phyloP scores from a whole-genome alignment of 2,113 vertebrate genomes.

The Perccottus glenii region DNA sequence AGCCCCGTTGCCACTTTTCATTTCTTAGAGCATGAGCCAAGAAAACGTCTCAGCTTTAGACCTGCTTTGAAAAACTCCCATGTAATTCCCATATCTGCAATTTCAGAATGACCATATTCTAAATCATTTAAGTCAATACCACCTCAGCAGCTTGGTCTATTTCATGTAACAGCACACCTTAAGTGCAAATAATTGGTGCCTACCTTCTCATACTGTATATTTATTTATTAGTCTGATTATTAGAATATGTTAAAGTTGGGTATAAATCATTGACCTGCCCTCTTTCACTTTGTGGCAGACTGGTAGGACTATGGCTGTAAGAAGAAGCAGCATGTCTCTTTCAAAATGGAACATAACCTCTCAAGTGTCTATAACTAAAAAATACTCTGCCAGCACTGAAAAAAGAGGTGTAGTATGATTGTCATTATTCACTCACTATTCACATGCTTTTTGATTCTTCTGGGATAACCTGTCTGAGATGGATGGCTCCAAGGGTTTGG shows the following conservation, averaged over 20 bases:
- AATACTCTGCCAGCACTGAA: slow-evolving; percentile 24
- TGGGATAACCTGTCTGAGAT: slow-evolving; percentile 17
- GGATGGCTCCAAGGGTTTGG: slow-evolving; percentile 56
- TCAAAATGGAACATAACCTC: slow-evolving; percentile 46
- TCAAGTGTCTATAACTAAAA: slow-evolving; percentile 30
- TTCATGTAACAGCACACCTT: slow-evolving; percentile 45
- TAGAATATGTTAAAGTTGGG: slow-evolving; percentile 48
- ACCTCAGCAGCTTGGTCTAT: slow-evolving; percentile 28
- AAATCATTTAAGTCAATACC: slow-evolving; percentile 48
- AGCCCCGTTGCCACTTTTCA: slow-evolving; percentile 32
- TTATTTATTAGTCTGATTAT: slow-evolving; percentile 32
- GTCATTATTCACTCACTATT: slow-evolving; percentile 50
- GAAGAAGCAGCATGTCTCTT: slow-evolving; percentile 13
- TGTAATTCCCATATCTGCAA: slow-evolving; percentile 48
- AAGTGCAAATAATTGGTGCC: slow-evolving; percentile 48
- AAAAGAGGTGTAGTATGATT: slow-evolving; percentile 21
- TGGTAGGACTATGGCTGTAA: slow-evolving; percentile 39
- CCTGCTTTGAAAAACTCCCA: slow-evolving; percentile 12
- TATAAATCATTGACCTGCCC: slow-evolving; percentile 63
- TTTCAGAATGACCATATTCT: slow-evolving; percentile 42
- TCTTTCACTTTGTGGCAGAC: slow-evolving; percentile 41
- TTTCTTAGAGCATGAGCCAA: slow-evolving; percentile 29
- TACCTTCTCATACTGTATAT: slow-evolving; percentile 21
- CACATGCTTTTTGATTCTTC: slow-evolving; percentile 42
- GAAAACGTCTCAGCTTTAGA: slow-evolving; percentile 32